Evolutionary conservation across 2,888 invertebrate genomes (phyloP).

Genomic region (Aspidiotus rigidus): DNA sequence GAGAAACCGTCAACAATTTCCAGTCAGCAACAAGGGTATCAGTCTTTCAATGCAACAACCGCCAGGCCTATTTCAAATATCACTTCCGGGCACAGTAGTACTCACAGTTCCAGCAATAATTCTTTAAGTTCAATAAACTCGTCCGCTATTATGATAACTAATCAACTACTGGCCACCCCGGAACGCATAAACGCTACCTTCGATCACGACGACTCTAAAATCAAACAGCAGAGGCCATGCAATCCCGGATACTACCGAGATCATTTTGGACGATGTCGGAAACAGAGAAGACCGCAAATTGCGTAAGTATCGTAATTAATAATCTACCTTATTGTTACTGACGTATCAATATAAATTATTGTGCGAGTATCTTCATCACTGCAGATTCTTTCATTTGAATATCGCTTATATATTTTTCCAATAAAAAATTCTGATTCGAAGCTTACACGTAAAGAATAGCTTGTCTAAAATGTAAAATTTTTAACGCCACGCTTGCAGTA

Average conservation of each 20-base stretch:
- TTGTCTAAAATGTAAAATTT: not conserved
- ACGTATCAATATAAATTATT: not conserved
- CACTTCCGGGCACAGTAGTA: slow-evolving; percentile 7
- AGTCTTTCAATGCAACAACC: slow-evolving; percentile 20
- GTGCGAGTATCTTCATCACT: no score
- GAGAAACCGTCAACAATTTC: slow-evolving; percentile 49
- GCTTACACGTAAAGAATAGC: no score
- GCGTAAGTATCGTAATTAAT: slow-evolving; percentile 36
- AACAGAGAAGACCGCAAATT: slow-evolving; percentile 39
- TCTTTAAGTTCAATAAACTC: slow-evolving; percentile 39
- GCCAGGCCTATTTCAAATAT: slow-evolving; percentile 5
- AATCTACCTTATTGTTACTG: no score
- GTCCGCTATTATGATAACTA: slow-evolving; percentile 33
- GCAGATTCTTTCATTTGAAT: not conserved
- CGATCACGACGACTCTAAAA: slow-evolving; percentile 20
- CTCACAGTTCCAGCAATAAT: slow-evolving; percentile 26
- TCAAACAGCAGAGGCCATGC: slow-evolving; percentile 36
- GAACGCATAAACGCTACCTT: slow-evolving; percentile 30
- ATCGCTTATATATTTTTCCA: not conserved
- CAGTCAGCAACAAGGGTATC: slow-evolving; percentile 24
- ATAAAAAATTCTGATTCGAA: no score
- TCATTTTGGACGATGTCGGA: slow-evolving; percentile 43
- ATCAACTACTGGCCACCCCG: slow-evolving; percentile 29
- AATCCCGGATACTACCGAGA: slow-evolving; percentile 41
- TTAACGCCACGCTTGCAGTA: not conserved